These are phyloP conservation scores for Beroe ovata DNA, from an alignment of 37 sponge, comb jelly and placozoan species.

Conservation along the genomic window DNA sequence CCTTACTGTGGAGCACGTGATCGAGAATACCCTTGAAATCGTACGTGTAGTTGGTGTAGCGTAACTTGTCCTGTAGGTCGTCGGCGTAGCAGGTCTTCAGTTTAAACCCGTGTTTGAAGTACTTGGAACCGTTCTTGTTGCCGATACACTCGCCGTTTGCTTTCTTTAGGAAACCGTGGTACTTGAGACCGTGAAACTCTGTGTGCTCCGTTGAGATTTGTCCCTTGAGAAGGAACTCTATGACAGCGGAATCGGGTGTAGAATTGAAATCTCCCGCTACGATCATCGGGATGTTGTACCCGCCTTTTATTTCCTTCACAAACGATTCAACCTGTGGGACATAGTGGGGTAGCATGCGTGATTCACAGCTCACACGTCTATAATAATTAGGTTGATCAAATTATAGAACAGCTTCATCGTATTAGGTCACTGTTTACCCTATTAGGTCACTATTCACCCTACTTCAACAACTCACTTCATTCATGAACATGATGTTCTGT, in stretches of 20 bases:
- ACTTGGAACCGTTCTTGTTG: slow-evolving; percentile 61
- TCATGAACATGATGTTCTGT: slow-evolving; percentile 76
- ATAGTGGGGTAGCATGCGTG: no score
- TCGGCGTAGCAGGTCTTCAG: slow-evolving; percentile 74
- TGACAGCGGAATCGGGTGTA: slow-evolving; percentile 90
- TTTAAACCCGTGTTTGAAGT: slow-evolving; percentile 81
- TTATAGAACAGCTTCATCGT: no score
- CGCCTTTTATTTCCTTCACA: slow-evolving; percentile 60
- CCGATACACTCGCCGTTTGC: slow-evolving; percentile 68
- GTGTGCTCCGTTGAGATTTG: slow-evolving; percentile 75
- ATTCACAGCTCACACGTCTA: no score
- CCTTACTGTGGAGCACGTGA: slow-evolving; percentile 83
- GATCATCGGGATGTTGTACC: slow-evolving; percentile 80
- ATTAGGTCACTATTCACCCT: background rate
- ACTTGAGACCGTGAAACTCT: slow-evolving; percentile 77
- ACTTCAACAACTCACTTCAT: slow-evolving; percentile 68
- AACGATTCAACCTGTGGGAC: slow-evolving; percentile 42
- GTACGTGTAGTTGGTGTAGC: slow-evolving; percentile 90
- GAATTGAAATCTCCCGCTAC: slow-evolving; percentile 95
- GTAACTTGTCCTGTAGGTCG: slow-evolving; percentile 68
- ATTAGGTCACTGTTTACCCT: background rate
- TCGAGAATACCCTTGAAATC: slow-evolving; percentile 95
- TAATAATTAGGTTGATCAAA: no score
- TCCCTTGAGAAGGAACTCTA: slow-evolving; percentile 82
- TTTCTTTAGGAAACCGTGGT: slow-evolving; percentile 81